phyloP scores from a whole-genome alignment of 2,797 vertebrate species.

The Sebastes kiyomatsui region DNA sequence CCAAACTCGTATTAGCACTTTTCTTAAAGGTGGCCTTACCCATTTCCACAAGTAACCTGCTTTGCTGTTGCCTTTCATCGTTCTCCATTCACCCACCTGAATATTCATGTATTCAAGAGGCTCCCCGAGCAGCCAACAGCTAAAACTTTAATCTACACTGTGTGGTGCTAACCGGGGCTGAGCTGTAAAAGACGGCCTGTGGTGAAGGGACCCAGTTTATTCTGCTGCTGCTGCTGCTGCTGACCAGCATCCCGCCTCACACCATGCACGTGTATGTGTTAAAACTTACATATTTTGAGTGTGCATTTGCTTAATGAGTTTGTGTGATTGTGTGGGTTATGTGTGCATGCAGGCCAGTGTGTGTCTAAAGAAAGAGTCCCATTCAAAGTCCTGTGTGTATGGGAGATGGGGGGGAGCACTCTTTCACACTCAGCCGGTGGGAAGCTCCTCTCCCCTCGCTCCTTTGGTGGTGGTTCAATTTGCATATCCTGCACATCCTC shows the following conservation, averaged over 20 bases:
- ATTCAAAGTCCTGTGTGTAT: slow-evolving; percentile 74
- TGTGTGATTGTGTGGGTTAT: slow-evolving; percentile 14
- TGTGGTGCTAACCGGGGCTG: slow-evolving; percentile 56
- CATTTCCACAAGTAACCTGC: slow-evolving; percentile 54
- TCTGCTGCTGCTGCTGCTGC: slow-evolving; percentile 73
- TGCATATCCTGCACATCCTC: slow-evolving; percentile 74
- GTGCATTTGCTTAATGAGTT: slow-evolving; percentile 39
- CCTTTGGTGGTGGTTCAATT: slow-evolving; percentile 70
- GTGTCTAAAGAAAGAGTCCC: slow-evolving; percentile 80
- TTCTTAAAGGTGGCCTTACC: slow-evolving; percentile 39
- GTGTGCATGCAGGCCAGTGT: slow-evolving; percentile 50
- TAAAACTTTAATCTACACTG: slow-evolving; percentile 72
- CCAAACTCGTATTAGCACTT: slow-evolving; percentile 15
- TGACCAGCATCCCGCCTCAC: slow-evolving; percentile 66
- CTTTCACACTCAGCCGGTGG: slow-evolving; percentile 78
- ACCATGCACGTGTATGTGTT: background rate
- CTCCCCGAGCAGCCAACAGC: slow-evolving; percentile 52
- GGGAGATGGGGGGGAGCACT: slow-evolving; percentile 64
- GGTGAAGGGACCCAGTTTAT: slow-evolving; percentile 75
- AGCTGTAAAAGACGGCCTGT: slow-evolving; percentile 47
- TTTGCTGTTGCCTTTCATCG: slow-evolving; percentile 43
- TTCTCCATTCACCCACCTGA: slow-evolving; percentile 45
- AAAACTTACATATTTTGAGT: slow-evolving; percentile 21
- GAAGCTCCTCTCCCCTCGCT: slow-evolving; percentile 79
- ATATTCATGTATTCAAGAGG: slow-evolving; percentile 60